Evolutionary conservation across 2,797 vertebrate species (phyloP), one percentile per base, ranked within the genome.

Genomic region (Synaphobranchus kaupii): DNA sequence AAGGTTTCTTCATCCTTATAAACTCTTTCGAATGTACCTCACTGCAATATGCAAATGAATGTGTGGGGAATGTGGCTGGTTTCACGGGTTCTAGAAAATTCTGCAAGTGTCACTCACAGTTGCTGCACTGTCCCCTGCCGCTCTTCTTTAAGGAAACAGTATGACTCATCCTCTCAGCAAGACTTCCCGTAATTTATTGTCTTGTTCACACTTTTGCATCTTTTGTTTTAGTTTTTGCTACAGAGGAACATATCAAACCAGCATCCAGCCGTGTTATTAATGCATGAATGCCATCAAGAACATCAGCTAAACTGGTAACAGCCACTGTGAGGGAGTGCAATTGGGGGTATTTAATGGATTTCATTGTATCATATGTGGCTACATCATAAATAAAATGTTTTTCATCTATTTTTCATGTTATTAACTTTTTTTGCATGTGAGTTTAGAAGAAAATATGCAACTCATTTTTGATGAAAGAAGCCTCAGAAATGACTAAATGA

Each of bases 271-370:
- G n/a, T 44, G 34, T 60, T 80, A 68, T 48, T 83, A 56, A 83
- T 66, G 47, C 44, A 50, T 76, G 44, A 76, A 76, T 8, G 9
- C 31, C 9, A 78, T 78, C 50, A 25, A 20, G n/a, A 48, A 58
- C 47, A 25, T 82, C 52, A 83, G 63, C 63, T 84, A 10, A 84
- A 83, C 81, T 56, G 78, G 20, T 83, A 83, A 84, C 25, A 50
- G 15, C 25, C 93, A 91, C 93, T 94, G 94, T 93, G 94, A 94
- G 85, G 90, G 92, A 93, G 92, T 94, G 92, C 68, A 34, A n/a
- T 90, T 95, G 94, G 94, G 94, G 91, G 89, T 90, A 25, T 20
- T 68, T 83, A 87, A 66, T 93, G 94, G 90, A 93, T 94, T 94
- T 93, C 91, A 94, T 92, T 89, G 84, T 80, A 82, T 81, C 68